Base-by-base conservation (phyloP, 2,797 vertebrate species). In the Halcyon chelicuti region DNA sequence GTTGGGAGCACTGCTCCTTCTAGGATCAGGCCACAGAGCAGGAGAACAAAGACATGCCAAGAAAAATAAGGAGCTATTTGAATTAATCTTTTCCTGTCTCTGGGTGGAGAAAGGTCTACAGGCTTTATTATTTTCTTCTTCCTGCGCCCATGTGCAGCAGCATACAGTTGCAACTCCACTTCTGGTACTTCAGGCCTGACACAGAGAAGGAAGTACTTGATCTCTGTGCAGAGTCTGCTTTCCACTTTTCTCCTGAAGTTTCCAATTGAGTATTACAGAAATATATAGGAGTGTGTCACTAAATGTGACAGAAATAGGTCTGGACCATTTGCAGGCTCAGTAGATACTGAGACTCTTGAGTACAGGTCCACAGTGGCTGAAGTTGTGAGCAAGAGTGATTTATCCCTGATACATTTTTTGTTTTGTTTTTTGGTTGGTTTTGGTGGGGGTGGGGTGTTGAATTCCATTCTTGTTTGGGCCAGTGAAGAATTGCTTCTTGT, bases 141-240 rank as follows among this genome's bases (percentile, higher is more conserved):
- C 19, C 37, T n/a, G 68, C 25, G n/a, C 55, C n/a, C 0, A 12
- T 5, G 58, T 15, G 44, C 67, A 44, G 2, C 60, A 17, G 52
- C 0, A 0, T 20, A 17, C 5, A 0, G 47, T 23, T 35, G 60
- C n/a, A 18, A 1, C 28, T 65, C 63, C 61, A 60, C 10, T 49
- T 37, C 2, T 26, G 61, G 3, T 31, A 0, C 16, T 62, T 31
- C 7, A 35, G 42, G 5, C 26, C 51, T 58, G 40, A 12, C 5
- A 4, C 7, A 2, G 37, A 33, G 47, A 20, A 19, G 66, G 58
- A 65, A 16, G 22, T 16, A 11, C 31, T 31, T 23, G 39, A 15
- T 29, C 19, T 52, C 33, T 81, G 47, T 12, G 22, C 51, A 33
- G 44, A 61, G 18, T 46, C 63, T 61, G 28, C 66, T 88, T 74